Base-by-base conservation (phyloP, 2,888 invertebrate genomes). In the Shargacucullia verbasci region DNA sequence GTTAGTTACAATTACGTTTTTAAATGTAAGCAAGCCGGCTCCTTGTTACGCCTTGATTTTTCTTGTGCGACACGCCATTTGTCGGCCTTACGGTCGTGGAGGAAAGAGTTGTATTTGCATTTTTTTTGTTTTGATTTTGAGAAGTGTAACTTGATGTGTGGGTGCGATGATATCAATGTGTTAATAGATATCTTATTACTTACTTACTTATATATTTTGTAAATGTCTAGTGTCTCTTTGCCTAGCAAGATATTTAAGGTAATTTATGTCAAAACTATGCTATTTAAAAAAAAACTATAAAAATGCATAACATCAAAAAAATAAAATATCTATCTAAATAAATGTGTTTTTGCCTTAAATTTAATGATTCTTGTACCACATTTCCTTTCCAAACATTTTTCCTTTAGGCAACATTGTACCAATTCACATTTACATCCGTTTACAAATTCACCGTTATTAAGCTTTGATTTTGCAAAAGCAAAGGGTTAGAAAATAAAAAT, bases 1-100 rank as follows among this genome's bases (percentile, higher is more conserved):
- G 93, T 94, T 94, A 91, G 91, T 92, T 91, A 93, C 93, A 94
- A 94, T 94, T 93, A 94, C 89, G 86, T 87, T 91, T 94, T 93
- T 92, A 91, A 92, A 92, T 91, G 92, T 90, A 91, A 92, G 90
- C 91, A 90, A 92, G 87, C 86, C 81, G 85, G 88, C 71, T 88
- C 83, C 85, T 89, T 90, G 90, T 90, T 86, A 84, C 82, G 74
- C 83, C 90, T 91, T 91, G 91, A 92, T 92, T 94, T 94, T 91
- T 90, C 89, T 90, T 90, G 85, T 82, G 88, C 89, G 92, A 91
- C 92, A 91, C 79, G 88, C 90, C 87, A 91, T 93, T 93, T 92
- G 88, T 92, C 85, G 80, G 83, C 58, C 64, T 60, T 37, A 54
- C 66, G 66, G 62, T 52, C 25, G 13, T 40, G 13, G 53, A 61